Evolutionary conservation across 2,888 invertebrate species (phyloP), one percentile per base, ranked within the genome.

Genomic region (Drosophila aldrichi): DNA sequence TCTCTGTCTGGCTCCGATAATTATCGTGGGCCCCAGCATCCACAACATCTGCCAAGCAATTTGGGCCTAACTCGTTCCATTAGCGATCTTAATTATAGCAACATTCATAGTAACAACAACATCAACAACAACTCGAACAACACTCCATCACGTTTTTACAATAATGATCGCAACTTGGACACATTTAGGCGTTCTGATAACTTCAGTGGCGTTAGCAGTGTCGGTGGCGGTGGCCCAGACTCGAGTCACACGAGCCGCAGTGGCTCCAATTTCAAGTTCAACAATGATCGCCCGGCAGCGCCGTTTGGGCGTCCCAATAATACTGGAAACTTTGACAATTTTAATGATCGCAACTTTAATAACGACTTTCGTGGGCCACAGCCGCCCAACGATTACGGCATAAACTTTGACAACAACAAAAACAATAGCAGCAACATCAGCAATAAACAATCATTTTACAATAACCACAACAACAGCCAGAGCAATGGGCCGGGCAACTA

Each of bases 111-210:
- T 7, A 49, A 46, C 18, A 43, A 44, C 2, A 68, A 34, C 14
- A 56, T 29, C 8, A 32, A 10, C 32, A 32, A 38, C 20, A 46
- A 20, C 8, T 54, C 16, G 7, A 49, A 48, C 44, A 41, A 55
- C 32, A 51, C 48, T 36, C 73, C 62, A 41, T 67, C 68, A 41
- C 73, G 73, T 18, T 73, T 68, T 59, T 59, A 58, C 49, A 67
- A 61, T 36, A 73, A 66, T n/a, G 73, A 73, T 55, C 72, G 73
- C 14, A 74, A 43, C 46, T 1, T 51, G 29, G 73, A 74, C 52
- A 56, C 73, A 60, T 74, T 63, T 57, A 73, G 73, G 7, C 68
- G 74, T n/a, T 48, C 40, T 55, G 49, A 69, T 66, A 78, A 52
- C 34, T 76, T 67, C 20, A 69, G 57, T 29, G 34, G 48, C n/a